Evolutionary conservation across 2,113 vertebrate species (phyloP).

Genomic region (Hiodon alosoides): DNA sequence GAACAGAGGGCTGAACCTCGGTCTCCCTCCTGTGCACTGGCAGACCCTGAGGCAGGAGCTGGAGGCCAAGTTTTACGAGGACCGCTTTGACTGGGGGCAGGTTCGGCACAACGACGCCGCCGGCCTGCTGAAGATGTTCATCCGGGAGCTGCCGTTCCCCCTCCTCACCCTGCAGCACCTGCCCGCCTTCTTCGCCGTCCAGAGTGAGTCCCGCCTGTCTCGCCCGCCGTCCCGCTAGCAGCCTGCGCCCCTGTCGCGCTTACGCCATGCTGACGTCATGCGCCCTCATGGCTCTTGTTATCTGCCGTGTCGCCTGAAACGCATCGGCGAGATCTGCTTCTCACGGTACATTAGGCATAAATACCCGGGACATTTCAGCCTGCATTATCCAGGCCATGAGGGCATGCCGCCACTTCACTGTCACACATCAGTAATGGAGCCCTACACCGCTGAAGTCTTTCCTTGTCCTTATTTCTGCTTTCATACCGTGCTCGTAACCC

Average conservation of each 20-base stretch:
- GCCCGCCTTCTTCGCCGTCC: constrained; percentile 74
- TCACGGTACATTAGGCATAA: no score
- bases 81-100: constrained; percentile 83
- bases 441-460: no score
- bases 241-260: background rate
- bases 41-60: constrained; percentile 84
- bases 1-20: background rate
- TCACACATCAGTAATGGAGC: no score
- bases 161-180: constrained; percentile 85
- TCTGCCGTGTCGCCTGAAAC: no score
- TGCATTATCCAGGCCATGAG: no score
- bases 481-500: no score
- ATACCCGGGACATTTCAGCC: no score
- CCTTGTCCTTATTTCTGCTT: no score
- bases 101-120: constrained; percentile 87
- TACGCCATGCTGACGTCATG: no score
- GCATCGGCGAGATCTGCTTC: no score
- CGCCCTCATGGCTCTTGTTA: background rate
- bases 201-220: constrained; percentile 66
- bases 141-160: constrained; percentile 84
- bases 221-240: background rate
- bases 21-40: constrained; percentile 3
- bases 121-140: constrained; percentile 88
- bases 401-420: no score
- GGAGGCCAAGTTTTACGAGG: constrained; percentile 74